These are phyloP conservation scores for Pseudococcus jackbeardsleyi DNA, from an alignment of 2,888 invertebrate genomes.

Conservation along the genomic window DNA sequence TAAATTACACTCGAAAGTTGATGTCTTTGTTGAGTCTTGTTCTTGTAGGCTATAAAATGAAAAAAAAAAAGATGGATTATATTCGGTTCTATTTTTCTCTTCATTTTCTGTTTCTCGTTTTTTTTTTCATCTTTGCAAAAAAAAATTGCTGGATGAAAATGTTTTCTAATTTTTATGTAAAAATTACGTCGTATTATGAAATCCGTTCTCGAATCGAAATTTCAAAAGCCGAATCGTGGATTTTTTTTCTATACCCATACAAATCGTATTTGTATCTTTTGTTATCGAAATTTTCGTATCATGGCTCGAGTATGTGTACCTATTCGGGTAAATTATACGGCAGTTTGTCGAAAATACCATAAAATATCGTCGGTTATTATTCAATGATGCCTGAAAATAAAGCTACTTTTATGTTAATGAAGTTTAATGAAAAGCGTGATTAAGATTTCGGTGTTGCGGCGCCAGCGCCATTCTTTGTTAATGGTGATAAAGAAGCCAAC, in stretches of 20 bases:
- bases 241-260: neutral
- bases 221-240: neutral
- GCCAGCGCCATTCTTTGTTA: neutral
- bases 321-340: neutral
- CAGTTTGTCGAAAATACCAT: neutral
- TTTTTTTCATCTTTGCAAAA: neutral
- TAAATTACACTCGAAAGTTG: neutral
- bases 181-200: neutral
- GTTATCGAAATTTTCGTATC: neutral
- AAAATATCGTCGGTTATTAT: neutral
- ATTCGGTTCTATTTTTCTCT: neutral
- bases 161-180: neutral
- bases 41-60: neutral
- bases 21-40: neutral
- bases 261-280: neutral
- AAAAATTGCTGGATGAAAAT: neutral
- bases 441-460: neutral
- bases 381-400: slow-evolving; percentile 5
- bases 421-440: slow-evolving; percentile 4
- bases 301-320: neutral
- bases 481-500: slow-evolving; percentile 30
- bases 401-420: slow-evolving; percentile 5
- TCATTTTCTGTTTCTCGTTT: neutral
- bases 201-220: neutral
- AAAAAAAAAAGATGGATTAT: neutral